These are phyloP conservation scores for Drosophila recens DNA, from an alignment of 2,888 invertebrate species.

Conservation along the genomic window DNA sequence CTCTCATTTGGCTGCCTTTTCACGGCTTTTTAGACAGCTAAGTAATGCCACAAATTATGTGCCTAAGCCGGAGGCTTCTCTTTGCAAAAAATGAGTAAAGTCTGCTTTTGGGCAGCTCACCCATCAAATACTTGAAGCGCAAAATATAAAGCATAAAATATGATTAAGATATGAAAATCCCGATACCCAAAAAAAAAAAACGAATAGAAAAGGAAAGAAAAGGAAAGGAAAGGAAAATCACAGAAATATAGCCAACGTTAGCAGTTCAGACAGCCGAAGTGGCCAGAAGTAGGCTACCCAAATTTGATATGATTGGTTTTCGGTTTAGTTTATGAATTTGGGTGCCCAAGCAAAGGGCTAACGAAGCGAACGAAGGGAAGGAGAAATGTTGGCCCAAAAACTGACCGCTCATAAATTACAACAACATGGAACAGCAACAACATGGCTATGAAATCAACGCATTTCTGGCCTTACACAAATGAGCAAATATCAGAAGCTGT, in stretches of 20 bases:
- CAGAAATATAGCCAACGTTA: conserved; percentile 56
- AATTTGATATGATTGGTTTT: conserved; percentile 71
- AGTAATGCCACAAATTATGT: conserved; percentile 59
- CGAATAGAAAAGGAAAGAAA: not conserved
- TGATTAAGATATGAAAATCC: conserved; percentile 74
- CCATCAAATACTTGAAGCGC: conserved; percentile 71
- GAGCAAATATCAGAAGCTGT: conserved; percentile 77
- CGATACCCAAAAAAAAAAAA: conserved; percentile 3
- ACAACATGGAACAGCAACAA: conserved; percentile 32
- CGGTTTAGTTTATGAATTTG: conserved; percentile 48
- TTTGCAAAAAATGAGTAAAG: conserved; percentile 20
- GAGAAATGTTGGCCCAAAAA: conserved; percentile 43
- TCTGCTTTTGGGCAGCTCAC: conserved; percentile 25
- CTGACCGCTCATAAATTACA: conserved; percentile 79
- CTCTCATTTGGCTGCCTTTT: conserved; percentile 40
- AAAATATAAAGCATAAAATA: conserved; percentile 78
- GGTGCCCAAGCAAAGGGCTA: conserved; percentile 61
- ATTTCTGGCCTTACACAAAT: conserved; percentile 61
- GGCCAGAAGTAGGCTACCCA: conserved; percentile 45
- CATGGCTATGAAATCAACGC: conserved; percentile 61
- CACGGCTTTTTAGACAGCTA: conserved; percentile 50
- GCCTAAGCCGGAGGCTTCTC: conserved; percentile 7
- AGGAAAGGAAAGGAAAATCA: conserved; percentile 21
- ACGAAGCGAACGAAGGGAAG: conserved; percentile 60
- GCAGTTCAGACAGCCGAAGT: conserved; percentile 47